Evolutionary conservation across 2,888 invertebrate genomes (phyloP), one percentile per base, ranked within the genome.

Genomic region (Rhingia rostrata): DNA sequence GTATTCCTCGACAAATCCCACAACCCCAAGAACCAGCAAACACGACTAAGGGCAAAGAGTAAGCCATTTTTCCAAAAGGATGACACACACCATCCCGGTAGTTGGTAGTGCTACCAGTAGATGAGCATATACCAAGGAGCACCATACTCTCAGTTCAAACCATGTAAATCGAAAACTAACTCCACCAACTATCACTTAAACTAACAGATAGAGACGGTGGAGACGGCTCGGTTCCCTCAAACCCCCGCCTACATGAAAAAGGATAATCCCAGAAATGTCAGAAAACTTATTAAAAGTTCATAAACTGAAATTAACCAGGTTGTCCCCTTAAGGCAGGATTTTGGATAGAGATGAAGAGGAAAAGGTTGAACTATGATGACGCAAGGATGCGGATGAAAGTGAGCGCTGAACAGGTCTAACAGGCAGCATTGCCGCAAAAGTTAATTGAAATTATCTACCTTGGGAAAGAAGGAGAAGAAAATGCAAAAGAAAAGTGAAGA

Each of bases 221-320:
- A 49, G 47, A 47, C 54, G 39, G 43, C 74, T 39, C n/a, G 32
- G 32, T 32, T 22, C 33, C 14, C 33, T 9, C n/a, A 32, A 12
- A 10, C 49, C 12, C 39, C 56, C 66, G 83, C 58, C 73, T 83
- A 73, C 45, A 56, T 61, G 74, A 74, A 74, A 73, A 70, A 66
- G 80, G 84, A 84, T 84, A 80, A 84, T 84, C 84, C 79, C 60
- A 74, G 84, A 84, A 80, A 84, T 84, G 84, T 84, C 84, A 84
- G 84, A 84, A 80, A 84, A 84, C 84, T 84, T 84, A 84, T 84
- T 84, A 84, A 84, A 84, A 84, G 84, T 84, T 84, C 84, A 84
- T 84, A 84, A 84, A 84, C 80, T 80, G 74, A 84, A 84, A 84
- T 84, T 84, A 84, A 84, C 84, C 84, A 80, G 74, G 80, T 75